Conservation (phyloP, 2,797 vertebrate species). For the Myioborus melanocephalus region DNA sequence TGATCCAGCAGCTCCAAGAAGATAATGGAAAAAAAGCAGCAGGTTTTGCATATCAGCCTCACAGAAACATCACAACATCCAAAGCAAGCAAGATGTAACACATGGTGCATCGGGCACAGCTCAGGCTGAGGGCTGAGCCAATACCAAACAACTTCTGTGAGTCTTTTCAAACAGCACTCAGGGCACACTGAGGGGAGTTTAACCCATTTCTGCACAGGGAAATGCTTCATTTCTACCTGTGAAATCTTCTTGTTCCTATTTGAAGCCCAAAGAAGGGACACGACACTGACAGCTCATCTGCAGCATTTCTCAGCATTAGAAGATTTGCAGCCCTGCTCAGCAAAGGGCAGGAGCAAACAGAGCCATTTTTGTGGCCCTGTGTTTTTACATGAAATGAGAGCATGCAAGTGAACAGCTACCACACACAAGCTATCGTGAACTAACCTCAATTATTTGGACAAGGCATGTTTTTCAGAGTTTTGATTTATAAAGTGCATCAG, state of each 20-base stretch:
- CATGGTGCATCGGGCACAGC: accelerated
- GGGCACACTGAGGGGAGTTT: background rate
- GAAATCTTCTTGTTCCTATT: background rate
- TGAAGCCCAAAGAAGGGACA: background rate
- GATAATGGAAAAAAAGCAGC: background rate
- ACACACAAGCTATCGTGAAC: accelerated
- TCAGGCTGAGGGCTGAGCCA: background rate
- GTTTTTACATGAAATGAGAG: background rate
- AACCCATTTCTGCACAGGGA: background rate
- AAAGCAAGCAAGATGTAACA: background rate
- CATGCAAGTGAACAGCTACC: background rate
- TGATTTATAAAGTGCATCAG: background rate
- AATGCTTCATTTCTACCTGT: background rate
- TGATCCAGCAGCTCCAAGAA: background rate
- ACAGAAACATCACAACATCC: background rate
- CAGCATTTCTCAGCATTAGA: background rate
- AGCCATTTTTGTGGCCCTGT: background rate
- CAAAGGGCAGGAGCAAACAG: background rate
- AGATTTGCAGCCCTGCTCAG: background rate
- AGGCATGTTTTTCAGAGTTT: background rate
- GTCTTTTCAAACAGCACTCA: background rate
- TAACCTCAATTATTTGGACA: background rate
- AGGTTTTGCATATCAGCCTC: background rate
- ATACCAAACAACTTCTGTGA: background rate
- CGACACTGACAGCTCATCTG: accelerated